Conservation (phyloP, 2,113 vertebrate species). For the Passerina amoena region DNA sequence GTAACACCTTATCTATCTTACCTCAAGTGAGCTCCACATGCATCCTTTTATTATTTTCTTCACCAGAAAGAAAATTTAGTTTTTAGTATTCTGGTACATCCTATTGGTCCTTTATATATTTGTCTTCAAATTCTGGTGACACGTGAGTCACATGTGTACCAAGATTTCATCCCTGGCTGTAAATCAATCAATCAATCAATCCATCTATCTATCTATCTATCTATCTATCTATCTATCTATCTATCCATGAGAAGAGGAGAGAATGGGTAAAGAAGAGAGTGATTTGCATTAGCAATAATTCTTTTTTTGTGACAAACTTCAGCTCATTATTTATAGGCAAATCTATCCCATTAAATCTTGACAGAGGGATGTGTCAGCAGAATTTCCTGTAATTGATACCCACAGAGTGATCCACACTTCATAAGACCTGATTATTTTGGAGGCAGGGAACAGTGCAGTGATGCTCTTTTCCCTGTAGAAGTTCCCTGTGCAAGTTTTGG, state of each 20-base stretch:
- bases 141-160: not conserved
- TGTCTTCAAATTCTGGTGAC: not conserved
- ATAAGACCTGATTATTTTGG: not conserved
- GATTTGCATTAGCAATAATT: not conserved
- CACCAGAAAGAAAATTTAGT: not conserved
- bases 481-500: not conserved
- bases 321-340: not conserved
- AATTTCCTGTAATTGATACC: not conserved
- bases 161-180: not conserved
- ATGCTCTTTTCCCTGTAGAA: not conserved
- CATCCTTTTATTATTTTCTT: not conserved
- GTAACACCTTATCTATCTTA: not conserved
- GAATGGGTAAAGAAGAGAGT: not conserved
- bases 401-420: not conserved
- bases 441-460: not conserved
- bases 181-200: too few species aligned
- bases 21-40: not conserved
- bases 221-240: not conserved
- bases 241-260: not conserved
- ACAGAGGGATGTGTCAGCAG: not conserved
- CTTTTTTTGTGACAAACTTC: not conserved
- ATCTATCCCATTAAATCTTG: not conserved
- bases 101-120: not conserved
- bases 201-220: too few species aligned
- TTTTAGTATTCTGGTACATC: constrained; percentile 23